Conservation (phyloP, 2,113 vertebrate species). For the Nycticebus coucang region DNA sequence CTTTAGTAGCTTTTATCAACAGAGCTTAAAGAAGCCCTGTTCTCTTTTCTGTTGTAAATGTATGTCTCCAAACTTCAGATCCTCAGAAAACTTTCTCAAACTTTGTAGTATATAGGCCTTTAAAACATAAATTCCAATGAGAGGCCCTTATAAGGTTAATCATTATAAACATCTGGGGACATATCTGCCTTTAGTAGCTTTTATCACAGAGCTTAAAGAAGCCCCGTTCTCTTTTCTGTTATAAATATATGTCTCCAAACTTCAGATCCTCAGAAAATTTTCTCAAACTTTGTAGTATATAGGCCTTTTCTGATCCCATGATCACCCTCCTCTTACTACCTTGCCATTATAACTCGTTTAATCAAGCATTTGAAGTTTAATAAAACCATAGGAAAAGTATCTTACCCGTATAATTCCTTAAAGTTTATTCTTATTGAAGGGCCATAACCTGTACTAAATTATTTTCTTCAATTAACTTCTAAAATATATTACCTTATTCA, state of each 20-base stretch:
- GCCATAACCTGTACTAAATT: neutral
- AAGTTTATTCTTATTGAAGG: conserved; percentile 38
- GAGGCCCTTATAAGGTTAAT: neutral
- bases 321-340: neutral
- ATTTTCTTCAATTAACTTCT: conserved; percentile 43
- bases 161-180: neutral
- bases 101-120: conserved; percentile 13
- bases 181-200: conserved; percentile 23
- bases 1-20: conserved; percentile 29
- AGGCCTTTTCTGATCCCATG: neutral
- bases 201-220: conserved; percentile 30
- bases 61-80: neutral
- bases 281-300: conserved; percentile 36
- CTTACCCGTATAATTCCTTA: conserved; percentile 27
- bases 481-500: neutral
- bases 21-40: neutral
- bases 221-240: neutral
- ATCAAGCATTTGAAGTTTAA: conserved; percentile 49
- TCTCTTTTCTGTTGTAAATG: neutral
- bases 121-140: conserved; percentile 34
- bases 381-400: conserved; percentile 32
- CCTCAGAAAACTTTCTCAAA: conserved; percentile 19
- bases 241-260: neutral
- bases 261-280: conserved; percentile 21
- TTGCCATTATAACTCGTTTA: conserved; percentile 34